phyloP scores from a whole-genome alignment of 2,888 invertebrate genomes.

The Drosophila atripex region DNA sequence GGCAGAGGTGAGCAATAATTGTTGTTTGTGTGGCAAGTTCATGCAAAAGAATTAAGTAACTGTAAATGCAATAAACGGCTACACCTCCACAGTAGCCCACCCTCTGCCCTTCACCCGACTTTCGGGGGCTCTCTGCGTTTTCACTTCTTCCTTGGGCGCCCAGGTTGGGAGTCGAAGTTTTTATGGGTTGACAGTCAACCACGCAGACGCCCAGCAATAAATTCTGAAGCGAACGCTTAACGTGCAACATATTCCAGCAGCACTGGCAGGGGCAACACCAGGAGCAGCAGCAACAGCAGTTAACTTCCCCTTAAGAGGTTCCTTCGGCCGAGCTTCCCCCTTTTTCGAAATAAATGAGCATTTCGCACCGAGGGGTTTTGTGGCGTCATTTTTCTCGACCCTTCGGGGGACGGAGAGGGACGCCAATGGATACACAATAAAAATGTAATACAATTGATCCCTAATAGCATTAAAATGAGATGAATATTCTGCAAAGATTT shows the following conservation, averaged over 20 bases:
- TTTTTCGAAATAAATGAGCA: slow-evolving; percentile 70
- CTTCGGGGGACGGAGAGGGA: slow-evolving; percentile 2
- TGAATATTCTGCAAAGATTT: neutral
- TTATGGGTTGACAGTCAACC: slow-evolving; percentile 76
- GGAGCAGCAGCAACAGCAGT: slow-evolving; percentile 29
- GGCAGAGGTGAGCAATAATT: slow-evolving; percentile 63
- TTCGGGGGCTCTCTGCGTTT: neutral
- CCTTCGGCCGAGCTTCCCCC: slow-evolving; percentile 17
- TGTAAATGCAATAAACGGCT: slow-evolving; percentile 71
- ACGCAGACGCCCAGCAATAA: slow-evolving; percentile 64
- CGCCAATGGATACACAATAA: slow-evolving; percentile 16
- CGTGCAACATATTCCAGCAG: slow-evolving; percentile 72
- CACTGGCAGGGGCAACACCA: slow-evolving; percentile 1
- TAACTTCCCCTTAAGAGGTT: slow-evolving; percentile 40
- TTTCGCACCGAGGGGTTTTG: slow-evolving; percentile 65
- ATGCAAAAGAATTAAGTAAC: slow-evolving; percentile 75
- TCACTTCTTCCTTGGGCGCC: neutral
- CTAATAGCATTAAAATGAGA: neutral
- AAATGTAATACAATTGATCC: slow-evolving; percentile 3
- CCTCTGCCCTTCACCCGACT: neutral
- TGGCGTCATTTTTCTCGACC: slow-evolving; percentile 64
- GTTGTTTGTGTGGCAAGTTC: slow-evolving; percentile 73
- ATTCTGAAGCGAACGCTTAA: slow-evolving; percentile 66
- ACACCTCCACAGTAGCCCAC: slow-evolving; percentile 11
- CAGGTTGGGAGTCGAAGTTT: slow-evolving; percentile 47